A percentile compares a stretch with the other conserved stretches of the same genome.
Evolutionary conservation across 2,888 invertebrate genomes (phyloP).

Genomic region (Callyntrura sp.): DNA sequence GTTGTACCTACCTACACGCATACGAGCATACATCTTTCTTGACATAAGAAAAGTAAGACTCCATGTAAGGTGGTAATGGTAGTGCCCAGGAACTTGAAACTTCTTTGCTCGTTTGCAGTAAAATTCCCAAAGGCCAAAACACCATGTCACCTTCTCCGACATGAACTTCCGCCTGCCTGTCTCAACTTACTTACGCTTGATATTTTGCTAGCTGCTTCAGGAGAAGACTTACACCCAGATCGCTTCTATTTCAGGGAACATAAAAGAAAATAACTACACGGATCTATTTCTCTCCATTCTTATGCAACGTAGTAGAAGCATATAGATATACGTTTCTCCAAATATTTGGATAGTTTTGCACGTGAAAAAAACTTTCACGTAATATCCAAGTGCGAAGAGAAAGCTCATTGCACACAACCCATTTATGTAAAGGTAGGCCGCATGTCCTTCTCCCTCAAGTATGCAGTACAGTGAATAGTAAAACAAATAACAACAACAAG

Average conservation of each 20-base stretch:
- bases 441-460: constrained; percentile 3
- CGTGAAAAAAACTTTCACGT: constrained; percentile 24
- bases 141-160: constrained; percentile 72
- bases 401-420: constrained; percentile 56
- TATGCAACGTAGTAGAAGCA: too few relatives aligned
- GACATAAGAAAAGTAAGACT: not conserved
- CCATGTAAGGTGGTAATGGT: not conserved
- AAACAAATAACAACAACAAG: constrained; percentile 11
- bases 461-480: too few relatives aligned
- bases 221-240: too few relatives aligned
- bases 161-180: constrained; percentile 68
- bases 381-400: constrained; percentile 50
- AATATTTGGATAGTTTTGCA: not conserved
- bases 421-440: constrained; percentile 38
- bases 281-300: too few relatives aligned
- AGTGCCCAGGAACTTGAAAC: constrained; percentile 36
- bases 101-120: constrained; percentile 37
- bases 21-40: not conserved
- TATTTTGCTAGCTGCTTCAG: constrained; percentile 17
- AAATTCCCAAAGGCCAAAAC: constrained; percentile 73
- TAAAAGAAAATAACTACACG: too few relatives aligned
- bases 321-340: not conserved
- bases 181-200: constrained; percentile 28
- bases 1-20: not conserved
- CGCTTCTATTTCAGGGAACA: too few relatives aligned